Evolutionary conservation across 2,888 invertebrate species (phyloP).

Genomic region (Pheosia tremula): DNA sequence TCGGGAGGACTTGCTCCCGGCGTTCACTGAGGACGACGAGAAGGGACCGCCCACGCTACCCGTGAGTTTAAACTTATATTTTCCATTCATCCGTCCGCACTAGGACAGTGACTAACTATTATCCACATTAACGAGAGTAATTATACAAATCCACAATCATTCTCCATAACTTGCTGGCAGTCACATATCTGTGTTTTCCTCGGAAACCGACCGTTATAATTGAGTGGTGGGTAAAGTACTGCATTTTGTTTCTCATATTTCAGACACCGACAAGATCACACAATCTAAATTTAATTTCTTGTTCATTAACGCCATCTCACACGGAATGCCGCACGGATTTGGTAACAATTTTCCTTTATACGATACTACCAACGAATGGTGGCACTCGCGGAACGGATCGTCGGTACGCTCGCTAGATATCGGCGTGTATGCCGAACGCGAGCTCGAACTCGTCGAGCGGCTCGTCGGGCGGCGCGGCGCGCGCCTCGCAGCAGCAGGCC

Average conservation of each 20-base stretch:
- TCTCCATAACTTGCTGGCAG: no score
- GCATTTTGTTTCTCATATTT: constrained; percentile 1
- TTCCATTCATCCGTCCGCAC: not conserved
- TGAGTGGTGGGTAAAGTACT: not conserved
- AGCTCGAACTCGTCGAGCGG: constrained; percentile 67
- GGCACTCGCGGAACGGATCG: not conserved
- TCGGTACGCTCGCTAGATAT: constrained; percentile 39
- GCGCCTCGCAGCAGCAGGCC: constrained; percentile 53
- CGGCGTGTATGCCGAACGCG: constrained; percentile 72
- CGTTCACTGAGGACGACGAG: constrained; percentile 96
- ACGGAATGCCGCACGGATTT: constrained; percentile 66
- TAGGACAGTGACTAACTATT: no score
- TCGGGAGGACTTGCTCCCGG: constrained; percentile 96
- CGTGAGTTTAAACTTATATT: constrained; percentile 51
- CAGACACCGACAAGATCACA: not conserved
- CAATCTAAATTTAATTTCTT: constrained; percentile 45
- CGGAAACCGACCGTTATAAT: no score
- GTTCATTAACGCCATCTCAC: constrained; percentile 45
- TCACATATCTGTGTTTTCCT: no score
- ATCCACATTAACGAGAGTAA: no score
- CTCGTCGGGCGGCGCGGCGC: constrained; percentile 44
- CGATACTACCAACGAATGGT: not conserved
- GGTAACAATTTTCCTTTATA: constrained; percentile 48
- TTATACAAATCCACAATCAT: no score
- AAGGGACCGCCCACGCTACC: constrained; percentile 83